Evolutionary conservation across 2,113 vertebrate genomes (phyloP), one percentile per base, ranked within the genome.

Genomic region (Malurus cyaneus): DNA sequence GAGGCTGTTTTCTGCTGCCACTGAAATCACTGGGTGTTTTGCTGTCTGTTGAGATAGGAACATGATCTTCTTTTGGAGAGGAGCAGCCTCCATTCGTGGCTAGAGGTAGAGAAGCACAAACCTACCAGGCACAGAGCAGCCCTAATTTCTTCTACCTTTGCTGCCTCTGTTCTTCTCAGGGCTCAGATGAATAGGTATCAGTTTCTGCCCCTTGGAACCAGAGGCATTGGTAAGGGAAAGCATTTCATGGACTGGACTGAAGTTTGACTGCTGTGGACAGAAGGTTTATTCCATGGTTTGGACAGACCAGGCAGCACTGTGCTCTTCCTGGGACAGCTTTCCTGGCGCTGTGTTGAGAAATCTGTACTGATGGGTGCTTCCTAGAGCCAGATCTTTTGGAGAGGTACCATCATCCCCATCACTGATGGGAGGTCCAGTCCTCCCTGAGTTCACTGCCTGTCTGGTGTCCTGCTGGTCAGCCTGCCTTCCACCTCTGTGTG

Each of bases 71-170:
- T 19, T 88, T 46, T 86, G 64, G 72, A 64, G 28, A 66, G 25
- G 8, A n/a, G 6, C 7, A 41, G 31, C 31, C 64, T 80, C 25
- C 12, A 46, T 57, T 89, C 0, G 0, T 26, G n/a, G 36, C 39
- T 39, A 61, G 29, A 87, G 13, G 9, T 42, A 29, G 32, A 80
- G 39, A 41, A 64, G 21, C 23, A 53, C 26, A 11, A 83, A 44
- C 47, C 42, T 59, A 47, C 6, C 21, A 36, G 57, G 34, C 14
- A 74, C n/a, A 53, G 64, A 61, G 18, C 17, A 89, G 18, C 53
- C 65, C 31, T 42, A 56, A 65, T 61, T 89, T 23, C 49, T 74
- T 72, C 46, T 59, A 8, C 6, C 2, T 15, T 79, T 59, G 28
- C 32, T 79, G 12, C 9, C 23, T 71, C 21, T 47, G 24, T 21